Evolutionary conservation across 2,113 vertebrate genomes (phyloP).

Genomic region (Tringa solitaria): DNA sequence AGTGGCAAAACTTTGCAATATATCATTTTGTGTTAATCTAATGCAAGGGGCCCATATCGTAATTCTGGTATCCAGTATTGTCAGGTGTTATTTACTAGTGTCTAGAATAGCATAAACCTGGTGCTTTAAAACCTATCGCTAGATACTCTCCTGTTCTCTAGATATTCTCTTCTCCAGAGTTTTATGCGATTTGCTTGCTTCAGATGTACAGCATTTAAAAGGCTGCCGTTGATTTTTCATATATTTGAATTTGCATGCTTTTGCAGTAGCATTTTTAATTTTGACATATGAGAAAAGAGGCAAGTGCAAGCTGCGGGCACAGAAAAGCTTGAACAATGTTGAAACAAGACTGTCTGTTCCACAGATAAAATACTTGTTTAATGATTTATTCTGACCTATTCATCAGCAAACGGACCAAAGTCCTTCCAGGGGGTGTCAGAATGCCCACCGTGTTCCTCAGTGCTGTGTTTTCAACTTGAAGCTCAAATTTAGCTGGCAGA

Average conservation of each 20-base stretch:
- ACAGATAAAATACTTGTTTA: neutral
- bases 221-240: neutral
- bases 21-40: neutral
- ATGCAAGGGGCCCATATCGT: neutral
- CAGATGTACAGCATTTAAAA: conserved; percentile 3
- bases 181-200: neutral
- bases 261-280: neutral
- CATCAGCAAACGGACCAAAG: neutral
- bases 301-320: neutral
- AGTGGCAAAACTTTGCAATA: neutral
- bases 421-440: neutral
- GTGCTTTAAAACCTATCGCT: neutral
- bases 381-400: neutral
- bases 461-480: neutral
- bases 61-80: neutral
- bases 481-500: neutral
- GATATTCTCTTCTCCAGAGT: neutral
- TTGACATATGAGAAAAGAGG: neutral
- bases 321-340: neutral
- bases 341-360: neutral
- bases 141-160: neutral
- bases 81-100: neutral
- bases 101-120: neutral
- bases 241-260: neutral
- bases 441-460: neutral